Evolutionary conservation across 2,797 vertebrate species (phyloP).

Genomic region (Rachycentron canadum): DNA sequence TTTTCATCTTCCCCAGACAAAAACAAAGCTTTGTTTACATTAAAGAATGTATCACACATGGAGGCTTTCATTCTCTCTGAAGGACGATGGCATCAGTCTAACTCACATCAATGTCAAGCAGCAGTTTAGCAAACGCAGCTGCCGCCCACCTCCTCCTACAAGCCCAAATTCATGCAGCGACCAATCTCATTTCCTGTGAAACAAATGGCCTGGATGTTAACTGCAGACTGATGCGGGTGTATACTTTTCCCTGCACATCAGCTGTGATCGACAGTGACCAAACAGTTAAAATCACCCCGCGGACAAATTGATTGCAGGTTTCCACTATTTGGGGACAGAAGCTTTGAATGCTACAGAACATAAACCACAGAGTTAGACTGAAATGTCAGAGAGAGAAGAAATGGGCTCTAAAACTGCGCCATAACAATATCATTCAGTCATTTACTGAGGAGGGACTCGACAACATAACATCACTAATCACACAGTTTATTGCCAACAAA

Average conservation of each 20-base stretch:
- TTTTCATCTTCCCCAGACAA: constrained; percentile 27
- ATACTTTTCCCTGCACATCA: constrained; percentile 27
- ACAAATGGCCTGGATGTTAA: constrained; percentile 34
- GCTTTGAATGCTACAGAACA: constrained; percentile 6
- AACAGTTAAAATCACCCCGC: constrained; percentile 30
- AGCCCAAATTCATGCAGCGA: constrained; percentile 27
- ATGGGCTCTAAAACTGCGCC: neutral
- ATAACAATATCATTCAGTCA: constrained; percentile 13
- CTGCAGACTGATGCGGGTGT: constrained; percentile 2
- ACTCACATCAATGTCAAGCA: constrained; percentile 51
- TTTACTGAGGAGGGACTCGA: constrained; percentile 9
- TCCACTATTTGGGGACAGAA: constrained; percentile 10
- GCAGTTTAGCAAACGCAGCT: constrained; percentile 36
- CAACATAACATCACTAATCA: constrained; percentile 18
- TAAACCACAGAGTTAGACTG: constrained; percentile 2
- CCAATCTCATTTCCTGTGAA: constrained; percentile 43
- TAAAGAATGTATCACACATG: constrained; percentile 9
- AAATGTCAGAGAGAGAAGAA: constrained; percentile 3
- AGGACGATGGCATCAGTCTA: constrained; percentile 57
- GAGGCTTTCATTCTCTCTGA: constrained; percentile 32
- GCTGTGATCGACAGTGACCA: constrained; percentile 5
- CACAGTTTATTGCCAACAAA: constrained; percentile 5
- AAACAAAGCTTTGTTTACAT: constrained; percentile 52
- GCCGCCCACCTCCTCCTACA: constrained; percentile 20
- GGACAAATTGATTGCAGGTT: constrained; percentile 29